phyloP scores from a whole-genome alignment of 2,113 vertebrate genomes.

The Scortum barcoo region DNA sequence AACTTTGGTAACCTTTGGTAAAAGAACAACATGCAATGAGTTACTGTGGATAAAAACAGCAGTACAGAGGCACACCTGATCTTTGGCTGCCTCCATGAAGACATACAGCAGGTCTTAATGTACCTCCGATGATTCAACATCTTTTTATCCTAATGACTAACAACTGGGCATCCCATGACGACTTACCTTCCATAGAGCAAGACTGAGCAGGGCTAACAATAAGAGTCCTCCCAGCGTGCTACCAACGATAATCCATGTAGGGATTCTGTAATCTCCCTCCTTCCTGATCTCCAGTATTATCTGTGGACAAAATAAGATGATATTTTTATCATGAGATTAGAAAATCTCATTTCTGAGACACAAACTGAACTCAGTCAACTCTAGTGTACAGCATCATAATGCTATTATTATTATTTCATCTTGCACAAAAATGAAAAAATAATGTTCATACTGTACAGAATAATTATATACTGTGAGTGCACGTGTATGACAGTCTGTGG shows the following conservation, averaged over 20 bases:
- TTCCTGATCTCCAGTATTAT: constrained; percentile 93
- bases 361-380: background rate
- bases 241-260: constrained; percentile 95
- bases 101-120: background rate
- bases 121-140: background rate
- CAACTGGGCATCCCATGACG: background rate
- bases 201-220: constrained; percentile 92
- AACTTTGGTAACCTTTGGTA: background rate
- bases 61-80: background rate
- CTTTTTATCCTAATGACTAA: background rate
- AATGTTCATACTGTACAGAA: background rate
- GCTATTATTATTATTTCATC: background rate
- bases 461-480: background rate
- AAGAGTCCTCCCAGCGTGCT: constrained; percentile 94
- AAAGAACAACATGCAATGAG: background rate
- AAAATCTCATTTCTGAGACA: background rate
- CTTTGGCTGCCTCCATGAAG: background rate
- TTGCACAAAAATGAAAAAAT: background rate
- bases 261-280: constrained; percentile 90
- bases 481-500: background rate
- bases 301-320: constrained; percentile 71
- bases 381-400: background rate
- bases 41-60: background rate
- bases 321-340: background rate
- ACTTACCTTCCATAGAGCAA: constrained; percentile 94